These are phyloP conservation scores for Elephantulus edwardii DNA, from an alignment of 2,113 vertebrate species.

Conservation along the genomic window DNA sequence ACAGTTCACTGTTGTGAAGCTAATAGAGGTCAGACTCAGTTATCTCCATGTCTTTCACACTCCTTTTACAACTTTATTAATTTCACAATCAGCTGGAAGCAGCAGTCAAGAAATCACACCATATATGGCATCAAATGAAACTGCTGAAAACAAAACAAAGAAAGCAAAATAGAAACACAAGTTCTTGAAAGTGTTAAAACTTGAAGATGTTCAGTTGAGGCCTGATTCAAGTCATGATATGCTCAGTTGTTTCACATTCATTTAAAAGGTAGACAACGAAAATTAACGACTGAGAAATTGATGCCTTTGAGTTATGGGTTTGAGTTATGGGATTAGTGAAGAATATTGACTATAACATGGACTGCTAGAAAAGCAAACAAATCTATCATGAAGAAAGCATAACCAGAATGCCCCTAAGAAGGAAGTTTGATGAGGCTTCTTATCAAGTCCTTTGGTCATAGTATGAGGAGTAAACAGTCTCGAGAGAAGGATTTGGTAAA, in stretches of 20 bases:
- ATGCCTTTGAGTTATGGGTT: too few species aligned
- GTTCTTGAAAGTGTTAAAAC: background rate
- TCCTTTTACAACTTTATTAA: too few species aligned
- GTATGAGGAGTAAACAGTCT: too few species aligned
- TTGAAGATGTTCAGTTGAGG: too few species aligned
- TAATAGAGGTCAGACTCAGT: too few species aligned
- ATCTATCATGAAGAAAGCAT: background rate
- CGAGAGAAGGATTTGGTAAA: too few species aligned
- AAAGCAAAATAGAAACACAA: background rate
- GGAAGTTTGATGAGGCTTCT: too few species aligned
- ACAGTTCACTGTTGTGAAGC: too few species aligned
- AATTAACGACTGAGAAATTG: background rate
- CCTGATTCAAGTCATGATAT: background rate
- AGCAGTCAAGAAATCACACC: background rate
- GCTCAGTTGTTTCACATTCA: background rate
- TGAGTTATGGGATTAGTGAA: too few species aligned
- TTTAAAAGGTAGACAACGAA: background rate
- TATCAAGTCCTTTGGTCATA: too few species aligned
- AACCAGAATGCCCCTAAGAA: background rate
- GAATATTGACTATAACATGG: background rate
- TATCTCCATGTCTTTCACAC: too few species aligned
- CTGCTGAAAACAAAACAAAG: too few species aligned
- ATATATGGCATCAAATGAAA: background rate
- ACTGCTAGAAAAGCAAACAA: background rate
- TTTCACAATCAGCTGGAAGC: background rate